phyloP scores from a whole-genome alignment of 2,888 invertebrate genomes.

The Caenorhabditis drosophilae region DNA sequence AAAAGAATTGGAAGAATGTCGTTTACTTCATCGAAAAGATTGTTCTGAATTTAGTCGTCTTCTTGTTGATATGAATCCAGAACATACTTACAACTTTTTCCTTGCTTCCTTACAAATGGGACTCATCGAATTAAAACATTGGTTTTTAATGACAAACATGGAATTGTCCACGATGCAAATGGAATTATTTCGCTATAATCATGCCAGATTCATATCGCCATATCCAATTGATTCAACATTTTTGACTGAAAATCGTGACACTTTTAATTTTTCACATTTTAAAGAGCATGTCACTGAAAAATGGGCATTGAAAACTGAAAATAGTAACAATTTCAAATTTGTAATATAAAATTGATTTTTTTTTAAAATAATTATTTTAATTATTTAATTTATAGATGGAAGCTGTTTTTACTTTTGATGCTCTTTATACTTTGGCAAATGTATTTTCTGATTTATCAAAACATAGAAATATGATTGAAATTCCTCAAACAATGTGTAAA shows the following conservation, averaged over 20 bases:
- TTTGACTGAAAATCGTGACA: conserved; percentile 40
- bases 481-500: conserved; percentile 52
- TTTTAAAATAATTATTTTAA: no score
- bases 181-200: conserved; percentile 68
- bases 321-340: conserved; percentile 45
- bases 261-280: conserved; percentile 53
- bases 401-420: conserved; percentile 57
- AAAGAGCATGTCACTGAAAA: conserved; percentile 40
- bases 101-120: conserved; percentile 68
- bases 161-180: conserved; percentile 66
- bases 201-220: conserved; percentile 67
- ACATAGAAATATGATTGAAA: conserved; percentile 40
- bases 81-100: conserved; percentile 63
- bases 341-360: no score
- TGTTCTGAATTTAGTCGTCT: conserved; percentile 66
- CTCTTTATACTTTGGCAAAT: conserved; percentile 55
- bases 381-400: no score
- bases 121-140: conserved; percentile 67
- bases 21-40: conserved; percentile 55
- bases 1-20: conserved; percentile 65
- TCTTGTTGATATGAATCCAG: conserved; percentile 63
- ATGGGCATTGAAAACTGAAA: conserved; percentile 46
- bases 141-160: conserved; percentile 67
- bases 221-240: conserved; percentile 58
- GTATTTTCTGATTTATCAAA: conserved; percentile 35